Evolutionary conservation across 2,888 invertebrate genomes (phyloP), one percentile per base, ranked within the genome.

Genomic region (Lottia gigantea): DNA sequence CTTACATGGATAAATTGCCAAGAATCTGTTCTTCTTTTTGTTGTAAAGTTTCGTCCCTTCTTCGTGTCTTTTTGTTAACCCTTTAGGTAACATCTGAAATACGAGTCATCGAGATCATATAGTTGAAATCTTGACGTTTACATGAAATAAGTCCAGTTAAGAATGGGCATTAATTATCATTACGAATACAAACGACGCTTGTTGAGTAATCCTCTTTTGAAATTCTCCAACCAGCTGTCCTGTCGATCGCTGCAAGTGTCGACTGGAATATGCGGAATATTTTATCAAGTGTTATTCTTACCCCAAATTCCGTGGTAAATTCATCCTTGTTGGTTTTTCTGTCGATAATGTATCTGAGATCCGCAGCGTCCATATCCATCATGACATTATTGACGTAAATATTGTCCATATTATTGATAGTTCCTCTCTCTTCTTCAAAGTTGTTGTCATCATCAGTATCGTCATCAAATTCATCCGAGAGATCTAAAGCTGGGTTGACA

Each of bases 1-100:
- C 40, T 40, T 31, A 25, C 63, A 67, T 61, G 67, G 67, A 67
- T 61, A 67, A 15, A 67, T 31, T 55, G 26, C 61, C n/a, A 67
- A 40, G 19, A 67, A 67, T n/a, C 61, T n/a, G 40, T 67, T 67
- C 67, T 40, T 67, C 67, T 55, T 67, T 61, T 67, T 67, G 55
- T 67, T 67, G 40, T 49, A 49, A 15, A 31, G 67, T 40, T 55
- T 16, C 23, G 26, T 67, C 11, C 67, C 67, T n/a, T 31, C 61
- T 26, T 67, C 61, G 19, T 67, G 67, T 55, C 26, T 19, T 16
- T 61, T 40, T 14, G 26, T 26, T 26, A 55, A 19, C 19, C 67
- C 67, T 6, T 61, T 55, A 14, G 67, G 67, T 3, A 67, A 40
- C 40, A 55, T 40, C 67, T 67, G n/a, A 26, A 65, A 46, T n/a